Evolutionary conservation across 2,113 vertebrate species (phyloP).

Genomic region (Mionectes macconnelli): DNA sequence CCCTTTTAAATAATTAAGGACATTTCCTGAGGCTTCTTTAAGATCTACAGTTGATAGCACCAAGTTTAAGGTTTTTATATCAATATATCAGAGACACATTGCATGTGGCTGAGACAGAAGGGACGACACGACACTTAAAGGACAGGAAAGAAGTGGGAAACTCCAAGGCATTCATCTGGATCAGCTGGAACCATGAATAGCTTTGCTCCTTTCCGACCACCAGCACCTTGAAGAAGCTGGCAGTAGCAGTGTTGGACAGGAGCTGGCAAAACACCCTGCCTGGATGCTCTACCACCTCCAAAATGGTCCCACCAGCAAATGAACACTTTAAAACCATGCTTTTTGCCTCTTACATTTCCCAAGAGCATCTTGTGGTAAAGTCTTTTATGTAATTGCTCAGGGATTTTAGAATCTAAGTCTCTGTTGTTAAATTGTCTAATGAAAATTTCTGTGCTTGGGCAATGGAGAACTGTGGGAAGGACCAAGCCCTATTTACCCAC

Average conservation of each 20-base stretch:
- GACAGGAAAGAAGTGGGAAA: not conserved
- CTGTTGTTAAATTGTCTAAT: not conserved
- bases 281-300: not conserved
- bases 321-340: not conserved
- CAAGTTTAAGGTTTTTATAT: not conserved
- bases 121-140: not conserved
- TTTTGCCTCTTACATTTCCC: not conserved
- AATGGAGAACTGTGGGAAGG: not conserved
- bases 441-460: not conserved
- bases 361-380: not conserved
- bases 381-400: not conserved
- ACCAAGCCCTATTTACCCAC: not conserved
- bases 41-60: not conserved
- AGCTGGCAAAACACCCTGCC: not conserved
- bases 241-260: fast-evolving
- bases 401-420: not conserved
- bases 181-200: not conserved
- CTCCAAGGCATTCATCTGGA: not conserved
- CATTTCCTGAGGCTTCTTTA: not conserved
- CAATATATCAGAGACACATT: not conserved
- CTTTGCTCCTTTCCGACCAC: not conserved
- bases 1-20: not conserved
- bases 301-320: not conserved
- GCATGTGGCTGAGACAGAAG: not conserved
- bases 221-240: not conserved